Conservation (phyloP, 2,113 vertebrate genomes). For the Chloroceryle aenea region DNA sequence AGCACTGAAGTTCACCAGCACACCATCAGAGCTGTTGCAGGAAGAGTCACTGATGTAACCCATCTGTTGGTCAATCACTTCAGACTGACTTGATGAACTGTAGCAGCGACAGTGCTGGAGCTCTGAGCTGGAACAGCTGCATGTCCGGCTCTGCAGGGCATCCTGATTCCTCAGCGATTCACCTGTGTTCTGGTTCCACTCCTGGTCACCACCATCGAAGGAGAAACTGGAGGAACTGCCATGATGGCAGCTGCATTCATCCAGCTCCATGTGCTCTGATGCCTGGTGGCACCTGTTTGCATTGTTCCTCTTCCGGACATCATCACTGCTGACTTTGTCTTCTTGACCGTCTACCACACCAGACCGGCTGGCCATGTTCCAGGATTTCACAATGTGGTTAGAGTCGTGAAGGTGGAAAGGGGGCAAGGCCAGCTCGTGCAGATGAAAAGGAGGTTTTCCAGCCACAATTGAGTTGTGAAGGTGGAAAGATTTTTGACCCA, state of each 20-base stretch:
- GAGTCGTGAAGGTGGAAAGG: conserved; percentile 82
- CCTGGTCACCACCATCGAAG: conserved; percentile 87
- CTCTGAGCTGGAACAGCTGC: conserved; percentile 77
- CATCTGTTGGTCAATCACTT: conserved; percentile 84
- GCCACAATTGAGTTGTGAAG: conserved; percentile 80
- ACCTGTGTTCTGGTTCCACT: conserved; percentile 86
- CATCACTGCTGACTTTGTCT: conserved; percentile 62
- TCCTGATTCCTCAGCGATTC: conserved; percentile 78
- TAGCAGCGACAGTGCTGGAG: conserved; percentile 83
- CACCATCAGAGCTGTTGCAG: conserved; percentile 93
- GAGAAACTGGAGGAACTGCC: conserved; percentile 84
- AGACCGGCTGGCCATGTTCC: conserved; percentile 66
- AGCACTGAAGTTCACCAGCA: conserved; percentile 94
- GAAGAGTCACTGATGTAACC: conserved; percentile 93
- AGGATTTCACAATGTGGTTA: conserved; percentile 70
- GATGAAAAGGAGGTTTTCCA: conserved; percentile 78
- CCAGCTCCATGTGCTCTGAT: conserved; percentile 77
- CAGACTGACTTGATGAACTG: conserved; percentile 81
- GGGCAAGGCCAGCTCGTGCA: conserved; percentile 81
- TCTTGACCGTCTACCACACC: conserved; percentile 79
- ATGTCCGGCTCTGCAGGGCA: conserved; percentile 66
- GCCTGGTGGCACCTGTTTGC: conserved; percentile 37
- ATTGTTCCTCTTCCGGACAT: conserved; percentile 49
- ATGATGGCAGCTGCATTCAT: conserved; percentile 76
- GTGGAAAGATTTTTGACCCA: conserved; percentile 85